phyloP scores from a whole-genome alignment of 2,888 invertebrate species.

The Alentia gelatinosa region DNA sequence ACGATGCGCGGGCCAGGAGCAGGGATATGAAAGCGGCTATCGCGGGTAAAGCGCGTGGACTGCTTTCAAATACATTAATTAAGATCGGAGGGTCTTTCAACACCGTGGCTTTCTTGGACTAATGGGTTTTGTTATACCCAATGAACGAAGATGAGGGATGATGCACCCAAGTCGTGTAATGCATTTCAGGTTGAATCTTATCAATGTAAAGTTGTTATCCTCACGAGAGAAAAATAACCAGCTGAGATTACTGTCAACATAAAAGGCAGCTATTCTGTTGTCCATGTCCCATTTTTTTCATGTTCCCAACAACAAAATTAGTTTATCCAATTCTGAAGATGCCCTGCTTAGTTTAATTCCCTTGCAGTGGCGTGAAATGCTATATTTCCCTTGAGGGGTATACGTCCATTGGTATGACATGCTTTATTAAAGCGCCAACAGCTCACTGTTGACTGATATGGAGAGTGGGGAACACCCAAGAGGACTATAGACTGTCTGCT shows the following conservation, averaged over 20 bases:
- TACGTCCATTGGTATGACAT: neutral
- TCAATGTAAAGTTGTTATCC: neutral
- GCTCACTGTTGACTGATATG: neutral
- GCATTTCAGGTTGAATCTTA: neutral
- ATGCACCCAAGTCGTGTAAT: neutral
- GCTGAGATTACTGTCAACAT: neutral
- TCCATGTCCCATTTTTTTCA: neutral
- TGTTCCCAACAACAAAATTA: neutral
- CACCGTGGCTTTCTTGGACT: neutral
- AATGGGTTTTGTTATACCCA: neutral
- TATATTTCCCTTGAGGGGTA: neutral
- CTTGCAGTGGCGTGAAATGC: neutral
- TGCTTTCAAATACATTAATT: conserved; percentile 3
- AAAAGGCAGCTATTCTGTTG: neutral
- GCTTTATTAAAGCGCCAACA: neutral
- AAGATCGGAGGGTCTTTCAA: neutral
- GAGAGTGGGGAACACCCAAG: neutral
- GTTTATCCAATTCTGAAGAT: neutral
- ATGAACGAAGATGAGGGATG: neutral
- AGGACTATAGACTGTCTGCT: neutral
- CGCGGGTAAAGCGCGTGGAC: neutral
- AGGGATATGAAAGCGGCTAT: neutral
- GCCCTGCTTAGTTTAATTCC: neutral
- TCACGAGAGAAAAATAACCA: neutral
- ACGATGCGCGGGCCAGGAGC: neutral